These are phyloP conservation scores for Mastomys coucha DNA, from an alignment of 2,113 vertebrate genomes.

Conservation along the genomic window DNA sequence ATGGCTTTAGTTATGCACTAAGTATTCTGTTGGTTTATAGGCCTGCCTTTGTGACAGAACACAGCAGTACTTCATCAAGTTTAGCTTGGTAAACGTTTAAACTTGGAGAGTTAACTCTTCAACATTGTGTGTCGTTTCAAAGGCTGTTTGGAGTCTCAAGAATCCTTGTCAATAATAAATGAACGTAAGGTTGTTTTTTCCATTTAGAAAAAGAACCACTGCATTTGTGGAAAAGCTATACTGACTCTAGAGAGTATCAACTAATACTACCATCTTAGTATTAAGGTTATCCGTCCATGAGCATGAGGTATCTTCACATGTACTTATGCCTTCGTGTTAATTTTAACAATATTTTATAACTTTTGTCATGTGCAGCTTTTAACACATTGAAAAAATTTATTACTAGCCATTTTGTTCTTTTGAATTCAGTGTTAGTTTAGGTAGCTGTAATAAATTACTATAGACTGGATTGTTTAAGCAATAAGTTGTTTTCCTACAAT, in stretches of 20 bases:
- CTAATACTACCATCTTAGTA: not conserved
- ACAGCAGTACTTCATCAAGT: not conserved
- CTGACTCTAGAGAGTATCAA: not conserved
- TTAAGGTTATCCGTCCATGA: not conserved
- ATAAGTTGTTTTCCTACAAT: not conserved
- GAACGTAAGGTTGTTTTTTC: not conserved
- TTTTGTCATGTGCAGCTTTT: not conserved
- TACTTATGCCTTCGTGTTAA: not conserved
- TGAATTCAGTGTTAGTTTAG: not conserved
- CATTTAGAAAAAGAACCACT: not conserved
- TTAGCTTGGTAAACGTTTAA: not conserved
- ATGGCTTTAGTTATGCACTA: not conserved
- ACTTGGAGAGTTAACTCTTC: not conserved
- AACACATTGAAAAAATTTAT: not conserved
- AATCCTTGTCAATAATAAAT: not conserved
- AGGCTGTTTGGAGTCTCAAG: not conserved
- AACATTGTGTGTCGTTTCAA: not conserved
- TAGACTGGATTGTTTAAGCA: not conserved
- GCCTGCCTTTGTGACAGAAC: no score
- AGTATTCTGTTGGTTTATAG: not conserved
- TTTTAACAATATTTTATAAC: not conserved
- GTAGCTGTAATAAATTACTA: not conserved
- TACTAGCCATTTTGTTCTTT: not conserved
- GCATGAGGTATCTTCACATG: not conserved
- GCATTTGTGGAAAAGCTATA: no score